Conservation (phyloP, 2,888 invertebrate species). For the Nephrotoma guestfalica region DNA sequence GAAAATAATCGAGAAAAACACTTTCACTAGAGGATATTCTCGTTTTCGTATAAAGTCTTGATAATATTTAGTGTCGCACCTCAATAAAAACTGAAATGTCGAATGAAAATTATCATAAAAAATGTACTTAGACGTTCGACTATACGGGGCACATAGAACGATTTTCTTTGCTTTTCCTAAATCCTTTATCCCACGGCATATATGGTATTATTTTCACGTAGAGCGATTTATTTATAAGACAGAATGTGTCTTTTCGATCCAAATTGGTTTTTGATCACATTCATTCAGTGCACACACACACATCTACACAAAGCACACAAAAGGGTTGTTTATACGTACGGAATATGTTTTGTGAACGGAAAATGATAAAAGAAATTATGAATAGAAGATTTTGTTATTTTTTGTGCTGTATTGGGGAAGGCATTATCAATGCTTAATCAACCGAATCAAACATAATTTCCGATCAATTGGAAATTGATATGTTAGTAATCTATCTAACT, state of each 20-base stretch:
- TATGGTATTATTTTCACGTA: background rate
- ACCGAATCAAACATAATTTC: background rate
- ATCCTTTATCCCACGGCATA: background rate
- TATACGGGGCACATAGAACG: background rate
- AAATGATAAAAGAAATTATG: background rate
- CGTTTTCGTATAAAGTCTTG: background rate
- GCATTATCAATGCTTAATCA: background rate
- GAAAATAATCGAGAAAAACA: background rate
- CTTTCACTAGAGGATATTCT: background rate
- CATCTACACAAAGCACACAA: background rate
- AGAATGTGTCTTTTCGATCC: background rate
- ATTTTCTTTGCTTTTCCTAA: background rate
- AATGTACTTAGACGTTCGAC: background rate
- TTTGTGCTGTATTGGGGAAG: background rate
- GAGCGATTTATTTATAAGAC: background rate
- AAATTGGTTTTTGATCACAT: background rate
- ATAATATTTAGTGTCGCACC: background rate
- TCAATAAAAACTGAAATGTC: background rate
- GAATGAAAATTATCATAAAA: background rate
- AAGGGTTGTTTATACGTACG: background rate
- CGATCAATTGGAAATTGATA: background rate
- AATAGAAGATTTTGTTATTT: background rate
- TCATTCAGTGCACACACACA: background rate
- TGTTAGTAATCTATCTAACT: background rate
- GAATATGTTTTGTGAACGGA: background rate